These are phyloP conservation scores for Acleris cristana DNA, from an alignment of 2,888 invertebrate species.

Conservation along the genomic window DNA sequence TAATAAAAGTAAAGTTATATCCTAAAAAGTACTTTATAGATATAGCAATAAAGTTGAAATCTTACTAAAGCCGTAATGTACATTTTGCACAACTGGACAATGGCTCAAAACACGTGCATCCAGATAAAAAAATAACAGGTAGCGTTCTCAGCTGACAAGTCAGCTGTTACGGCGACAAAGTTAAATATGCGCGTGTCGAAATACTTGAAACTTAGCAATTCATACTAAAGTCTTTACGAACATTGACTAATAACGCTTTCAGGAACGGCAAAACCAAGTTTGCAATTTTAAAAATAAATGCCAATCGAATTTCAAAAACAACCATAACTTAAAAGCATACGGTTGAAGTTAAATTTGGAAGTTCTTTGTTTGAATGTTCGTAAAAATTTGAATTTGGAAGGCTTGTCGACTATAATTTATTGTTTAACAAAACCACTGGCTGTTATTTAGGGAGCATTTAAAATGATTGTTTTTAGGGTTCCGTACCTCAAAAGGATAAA, in stretches of 20 bases:
- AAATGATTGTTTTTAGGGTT: too few relatives aligned
- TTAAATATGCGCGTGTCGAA: slow-evolving; percentile 11
- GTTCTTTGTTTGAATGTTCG: slow-evolving; percentile 31
- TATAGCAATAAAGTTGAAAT: not conserved
- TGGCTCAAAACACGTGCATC: slow-evolving; percentile 49
- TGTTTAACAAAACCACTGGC: slow-evolving; percentile 17
- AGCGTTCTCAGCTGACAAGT: slow-evolving; percentile 55
- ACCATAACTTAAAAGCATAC: not conserved
- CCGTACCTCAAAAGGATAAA: too few relatives aligned
- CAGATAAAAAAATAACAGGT: slow-evolving; percentile 45
- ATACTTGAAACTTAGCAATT: slow-evolving; percentile 4
- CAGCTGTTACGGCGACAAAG: slow-evolving; percentile 56
- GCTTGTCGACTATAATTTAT: slow-evolving; percentile 29
- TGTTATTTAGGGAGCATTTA: slow-evolving; percentile 15
- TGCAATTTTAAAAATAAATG: slow-evolving; percentile 5
- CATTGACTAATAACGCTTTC: slow-evolving; percentile 1
- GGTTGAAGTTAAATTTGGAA: slow-evolving; percentile 1
- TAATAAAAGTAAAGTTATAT: not conserved
- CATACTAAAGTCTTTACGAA: not conserved
- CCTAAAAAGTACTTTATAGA: not conserved
- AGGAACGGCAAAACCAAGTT: slow-evolving; percentile 13
- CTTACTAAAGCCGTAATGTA: slow-evolving; percentile 37
- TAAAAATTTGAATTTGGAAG: slow-evolving; percentile 33
- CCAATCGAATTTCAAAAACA: slow-evolving; percentile 4
- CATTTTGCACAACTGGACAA: slow-evolving; percentile 53